Percentiles rank a stretch among this genome's conserved stretches.
Evolutionary conservation across 2,113 vertebrate species (phyloP).

Genomic region (Pontoporia blainvillei): DNA sequence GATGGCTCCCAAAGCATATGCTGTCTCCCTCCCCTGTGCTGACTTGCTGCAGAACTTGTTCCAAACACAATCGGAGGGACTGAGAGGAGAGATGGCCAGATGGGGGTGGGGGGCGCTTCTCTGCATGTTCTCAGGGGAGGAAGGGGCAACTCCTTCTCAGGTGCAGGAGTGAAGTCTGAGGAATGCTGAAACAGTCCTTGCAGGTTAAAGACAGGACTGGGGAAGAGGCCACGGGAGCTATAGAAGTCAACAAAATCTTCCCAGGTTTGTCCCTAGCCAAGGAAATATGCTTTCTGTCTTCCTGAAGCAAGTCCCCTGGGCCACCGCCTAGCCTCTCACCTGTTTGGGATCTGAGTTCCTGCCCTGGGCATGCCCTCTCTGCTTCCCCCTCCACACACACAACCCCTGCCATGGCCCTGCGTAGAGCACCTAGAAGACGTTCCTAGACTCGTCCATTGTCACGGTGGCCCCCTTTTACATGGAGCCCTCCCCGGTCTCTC

Average conservation of each 20-base stretch:
- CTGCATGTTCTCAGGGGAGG: background rate
- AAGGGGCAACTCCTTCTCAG: background rate
- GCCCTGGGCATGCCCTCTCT: no score
- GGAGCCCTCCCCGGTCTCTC: background rate
- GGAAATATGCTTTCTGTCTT: background rate
- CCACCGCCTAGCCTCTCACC: background rate
- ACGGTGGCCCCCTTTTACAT: accelerated
- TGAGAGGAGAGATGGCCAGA: background rate
- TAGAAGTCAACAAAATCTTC: background rate
- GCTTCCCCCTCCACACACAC: background rate
- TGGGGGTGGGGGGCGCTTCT: accelerated
- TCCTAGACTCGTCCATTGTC: background rate
- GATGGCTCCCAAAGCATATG: accelerated
- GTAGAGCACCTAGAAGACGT: background rate
- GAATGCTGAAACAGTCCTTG: background rate
- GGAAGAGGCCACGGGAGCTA: background rate
- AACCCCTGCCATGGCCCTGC: background rate
- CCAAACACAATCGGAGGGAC: background rate
- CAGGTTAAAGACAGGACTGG: background rate
- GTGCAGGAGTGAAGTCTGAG: background rate
- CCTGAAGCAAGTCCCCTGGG: background rate
- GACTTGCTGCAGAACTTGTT: background rate
- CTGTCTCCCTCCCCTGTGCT: background rate
- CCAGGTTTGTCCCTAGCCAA: background rate
- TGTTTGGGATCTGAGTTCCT: background rate